Percentiles rank a stretch among this genome's conserved stretches.
Evolutionary conservation across 2,888 invertebrate genomes (phyloP).

Genomic region (Lomographa bimaculata): DNA sequence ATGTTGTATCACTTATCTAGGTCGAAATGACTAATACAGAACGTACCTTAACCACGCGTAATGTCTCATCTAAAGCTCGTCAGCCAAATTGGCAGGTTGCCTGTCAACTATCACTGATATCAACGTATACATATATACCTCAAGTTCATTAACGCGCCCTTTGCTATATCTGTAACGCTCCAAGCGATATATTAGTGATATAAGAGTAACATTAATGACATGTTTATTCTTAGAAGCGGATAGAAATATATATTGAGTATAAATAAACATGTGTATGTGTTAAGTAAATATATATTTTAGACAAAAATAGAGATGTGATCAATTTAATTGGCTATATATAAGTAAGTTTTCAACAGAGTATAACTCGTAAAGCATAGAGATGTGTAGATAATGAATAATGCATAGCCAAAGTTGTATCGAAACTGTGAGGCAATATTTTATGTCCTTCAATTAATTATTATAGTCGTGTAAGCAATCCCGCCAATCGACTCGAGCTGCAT

Average conservation of each 20-base stretch:
- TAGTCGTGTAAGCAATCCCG: slow-evolving; percentile 41
- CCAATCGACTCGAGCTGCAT: slow-evolving; percentile 44
- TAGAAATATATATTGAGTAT: too few species aligned
- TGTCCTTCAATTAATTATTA: slow-evolving; percentile 31
- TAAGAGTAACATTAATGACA: slow-evolving; percentile 3
- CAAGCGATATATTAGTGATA: background rate
- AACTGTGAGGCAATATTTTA: slow-evolving; percentile 19
- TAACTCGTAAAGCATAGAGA: slow-evolving; percentile 3
- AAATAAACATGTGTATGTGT: too few species aligned
- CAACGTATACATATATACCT: slow-evolving; percentile 34
- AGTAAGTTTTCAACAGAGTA: background rate
- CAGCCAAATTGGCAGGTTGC: slow-evolving; percentile 59
- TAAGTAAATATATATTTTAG: too few species aligned
- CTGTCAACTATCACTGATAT: slow-evolving; percentile 40
- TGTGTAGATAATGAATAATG: too few species aligned
- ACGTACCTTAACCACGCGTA: slow-evolving; percentile 53
- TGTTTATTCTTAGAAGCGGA: too few species aligned
- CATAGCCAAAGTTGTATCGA: too few species aligned
- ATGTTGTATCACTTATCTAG: slow-evolving; percentile 48
- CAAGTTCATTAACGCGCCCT: slow-evolving; percentile 44
- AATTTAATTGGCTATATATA: too few species aligned
- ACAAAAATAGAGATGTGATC: too few species aligned
- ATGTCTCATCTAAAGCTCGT: slow-evolving; percentile 41
- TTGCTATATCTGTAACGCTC: slow-evolving; percentile 7
- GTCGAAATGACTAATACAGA: slow-evolving; percentile 54